These are phyloP conservation scores for Montipora sp. DNA, from an alignment of 64 coral and sea anemone genomes.

Conservation along the genomic window DNA sequence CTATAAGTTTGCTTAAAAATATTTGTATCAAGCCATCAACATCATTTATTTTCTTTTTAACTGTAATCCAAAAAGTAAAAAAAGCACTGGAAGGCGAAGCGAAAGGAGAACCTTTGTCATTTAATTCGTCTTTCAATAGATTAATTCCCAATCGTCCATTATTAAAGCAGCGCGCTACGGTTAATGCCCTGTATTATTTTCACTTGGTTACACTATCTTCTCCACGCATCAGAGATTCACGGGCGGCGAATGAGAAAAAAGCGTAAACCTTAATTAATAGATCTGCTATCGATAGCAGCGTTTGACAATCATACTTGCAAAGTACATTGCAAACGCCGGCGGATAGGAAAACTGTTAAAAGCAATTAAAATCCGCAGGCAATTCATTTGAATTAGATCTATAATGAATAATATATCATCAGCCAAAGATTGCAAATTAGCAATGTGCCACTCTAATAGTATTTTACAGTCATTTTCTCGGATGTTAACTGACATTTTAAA, in stretches of 20 bases:
- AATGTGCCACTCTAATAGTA: background rate
- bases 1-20: too few relatives aligned
- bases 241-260: background rate
- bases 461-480: background rate
- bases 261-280: background rate
- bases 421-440: background rate
- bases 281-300: background rate
- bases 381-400: background rate
- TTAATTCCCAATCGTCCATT: too few relatives aligned
- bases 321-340: background rate
- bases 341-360: background rate
- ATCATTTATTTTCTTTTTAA: too few relatives aligned
- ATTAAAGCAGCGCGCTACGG: too few relatives aligned
- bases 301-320: too few relatives aligned
- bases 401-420: background rate
- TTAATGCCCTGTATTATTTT: background rate
- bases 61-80: too few relatives aligned
- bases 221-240: background rate
- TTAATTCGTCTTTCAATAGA: too few relatives aligned
- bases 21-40: too few relatives aligned
- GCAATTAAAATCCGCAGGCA: background rate
- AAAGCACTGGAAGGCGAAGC: too few relatives aligned
- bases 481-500: background rate
- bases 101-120: too few relatives aligned
- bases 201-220: background rate